Conservation (phyloP, 2,113 vertebrate species). For the Oryzias melastigma region DNA sequence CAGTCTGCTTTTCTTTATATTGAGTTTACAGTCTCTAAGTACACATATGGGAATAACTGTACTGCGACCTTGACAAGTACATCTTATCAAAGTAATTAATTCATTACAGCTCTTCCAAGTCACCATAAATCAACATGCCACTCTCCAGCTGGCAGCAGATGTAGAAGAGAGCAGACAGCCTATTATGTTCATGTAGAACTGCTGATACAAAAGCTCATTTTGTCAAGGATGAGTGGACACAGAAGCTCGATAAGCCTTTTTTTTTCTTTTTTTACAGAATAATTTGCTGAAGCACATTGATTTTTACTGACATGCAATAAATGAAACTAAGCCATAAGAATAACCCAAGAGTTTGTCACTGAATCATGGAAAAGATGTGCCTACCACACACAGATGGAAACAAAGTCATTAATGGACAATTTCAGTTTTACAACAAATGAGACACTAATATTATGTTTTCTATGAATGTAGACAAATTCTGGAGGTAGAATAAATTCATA, state of each 20-base stretch:
- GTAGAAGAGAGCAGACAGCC: conserved; percentile 41
- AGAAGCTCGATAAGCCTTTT: conserved; percentile 20
- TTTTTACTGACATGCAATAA: too few species aligned
- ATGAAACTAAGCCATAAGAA: too few species aligned
- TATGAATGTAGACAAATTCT: too few species aligned
- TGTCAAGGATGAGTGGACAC: conserved; percentile 35
- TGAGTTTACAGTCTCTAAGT: conserved; percentile 26
- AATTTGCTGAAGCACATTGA: too few species aligned
- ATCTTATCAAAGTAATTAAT: conserved; percentile 63
- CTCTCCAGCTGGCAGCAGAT: conserved; percentile 54
- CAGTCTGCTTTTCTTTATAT: conserved; percentile 18
- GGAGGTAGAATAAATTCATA: too few species aligned
- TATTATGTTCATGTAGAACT: conserved; percentile 47
- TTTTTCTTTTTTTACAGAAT: too few species aligned
- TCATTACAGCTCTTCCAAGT: conserved; percentile 47
- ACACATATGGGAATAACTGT: conserved; percentile 25
- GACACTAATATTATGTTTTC: too few species aligned
- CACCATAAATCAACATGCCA: conserved; percentile 66
- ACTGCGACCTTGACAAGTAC: conserved; percentile 58
- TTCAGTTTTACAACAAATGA: too few species aligned
- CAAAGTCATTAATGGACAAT: too few species aligned
- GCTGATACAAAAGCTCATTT: conserved; percentile 44
- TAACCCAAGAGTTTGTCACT: too few species aligned
- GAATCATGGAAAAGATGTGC: too few species aligned
- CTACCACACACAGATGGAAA: too few species aligned